These are phyloP conservation scores for Otus sunia DNA, from an alignment of 2,113 vertebrate genomes.

Conservation along the genomic window DNA sequence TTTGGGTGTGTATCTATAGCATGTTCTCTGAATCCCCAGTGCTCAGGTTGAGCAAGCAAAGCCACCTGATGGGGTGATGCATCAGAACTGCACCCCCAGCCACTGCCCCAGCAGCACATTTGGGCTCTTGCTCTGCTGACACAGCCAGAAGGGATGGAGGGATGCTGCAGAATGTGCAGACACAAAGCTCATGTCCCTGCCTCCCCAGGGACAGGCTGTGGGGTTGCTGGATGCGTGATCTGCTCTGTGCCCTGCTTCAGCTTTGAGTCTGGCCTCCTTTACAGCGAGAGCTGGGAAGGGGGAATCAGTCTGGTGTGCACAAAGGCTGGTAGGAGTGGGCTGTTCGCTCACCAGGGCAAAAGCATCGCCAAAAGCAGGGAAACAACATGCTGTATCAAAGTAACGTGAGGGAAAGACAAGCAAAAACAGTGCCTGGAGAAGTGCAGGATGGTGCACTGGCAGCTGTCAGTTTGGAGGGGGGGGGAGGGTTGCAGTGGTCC, in stretches of 20 bases:
- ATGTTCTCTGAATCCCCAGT: neutral
- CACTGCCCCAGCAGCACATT: neutral
- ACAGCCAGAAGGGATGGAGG: neutral
- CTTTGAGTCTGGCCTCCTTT: too few relatives aligned
- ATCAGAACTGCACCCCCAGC: neutral
- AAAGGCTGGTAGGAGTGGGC: neutral
- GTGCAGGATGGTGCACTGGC: neutral
- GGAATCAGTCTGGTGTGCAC: neutral
- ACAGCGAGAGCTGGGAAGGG: neutral
- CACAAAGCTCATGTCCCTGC: neutral
- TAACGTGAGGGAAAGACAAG: neutral
- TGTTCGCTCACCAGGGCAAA: neutral
- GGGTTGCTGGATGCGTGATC: neutral
- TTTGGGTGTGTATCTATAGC: neutral
- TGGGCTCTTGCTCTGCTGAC: neutral
- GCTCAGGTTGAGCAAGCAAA: neutral
- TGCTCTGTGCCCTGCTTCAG: neutral
- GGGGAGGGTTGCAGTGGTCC: rapidly evolving
- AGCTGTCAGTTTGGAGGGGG: neutral
- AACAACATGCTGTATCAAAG: neutral
- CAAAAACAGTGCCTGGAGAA: neutral
- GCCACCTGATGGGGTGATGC: neutral
- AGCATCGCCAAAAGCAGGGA: neutral
- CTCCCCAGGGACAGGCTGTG: rapidly evolving
- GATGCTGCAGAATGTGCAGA: neutral